Percentiles rank a stretch among this genome's conserved stretches.
phyloP scores from a whole-genome alignment of 2,113 vertebrate species.

The Scomber japonicus region DNA sequence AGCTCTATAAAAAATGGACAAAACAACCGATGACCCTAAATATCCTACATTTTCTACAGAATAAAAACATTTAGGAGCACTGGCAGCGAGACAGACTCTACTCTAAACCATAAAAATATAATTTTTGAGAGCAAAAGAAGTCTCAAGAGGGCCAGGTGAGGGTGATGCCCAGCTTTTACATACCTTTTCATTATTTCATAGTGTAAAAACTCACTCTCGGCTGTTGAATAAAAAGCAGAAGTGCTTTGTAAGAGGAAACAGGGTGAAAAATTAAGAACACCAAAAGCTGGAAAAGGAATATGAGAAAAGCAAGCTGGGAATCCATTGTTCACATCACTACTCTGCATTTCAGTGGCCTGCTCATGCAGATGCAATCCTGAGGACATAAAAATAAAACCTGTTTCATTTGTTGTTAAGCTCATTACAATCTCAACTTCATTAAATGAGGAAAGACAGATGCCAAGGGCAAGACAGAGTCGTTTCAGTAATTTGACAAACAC shows the following conservation, averaged over 20 bases:
- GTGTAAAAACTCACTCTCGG: not conserved
- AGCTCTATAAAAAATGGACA: too few relatives aligned
- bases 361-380: conserved; percentile 35
- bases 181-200: not conserved
- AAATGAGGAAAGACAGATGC: conserved; percentile 55
- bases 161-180: conserved; percentile 9
- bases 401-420: conserved; percentile 65
- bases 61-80: not conserved
- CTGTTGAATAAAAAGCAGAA: conserved; percentile 33
- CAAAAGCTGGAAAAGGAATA: conserved; percentile 43
- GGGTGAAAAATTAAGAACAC: conserved; percentile 28
- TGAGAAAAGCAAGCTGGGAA: conserved; percentile 29
- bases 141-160: not conserved
- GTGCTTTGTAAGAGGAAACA: conserved; percentile 33
- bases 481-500: conserved; percentile 61
- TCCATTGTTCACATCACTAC: conserved; percentile 36
- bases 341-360: conserved; percentile 27
- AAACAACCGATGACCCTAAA: not conserved
- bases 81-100: too few relatives aligned
- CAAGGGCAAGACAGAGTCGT: conserved; percentile 47
- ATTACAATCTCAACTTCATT: conserved; percentile 69
- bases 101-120: not conserved
- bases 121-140: not conserved
- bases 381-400: conserved; percentile 48
- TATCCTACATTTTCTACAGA: not conserved